A percentile compares a stretch with the other conserved stretches of the same genome.
Evolutionary conservation across 2,888 invertebrate genomes (phyloP).

Genomic region (Troides helena): DNA sequence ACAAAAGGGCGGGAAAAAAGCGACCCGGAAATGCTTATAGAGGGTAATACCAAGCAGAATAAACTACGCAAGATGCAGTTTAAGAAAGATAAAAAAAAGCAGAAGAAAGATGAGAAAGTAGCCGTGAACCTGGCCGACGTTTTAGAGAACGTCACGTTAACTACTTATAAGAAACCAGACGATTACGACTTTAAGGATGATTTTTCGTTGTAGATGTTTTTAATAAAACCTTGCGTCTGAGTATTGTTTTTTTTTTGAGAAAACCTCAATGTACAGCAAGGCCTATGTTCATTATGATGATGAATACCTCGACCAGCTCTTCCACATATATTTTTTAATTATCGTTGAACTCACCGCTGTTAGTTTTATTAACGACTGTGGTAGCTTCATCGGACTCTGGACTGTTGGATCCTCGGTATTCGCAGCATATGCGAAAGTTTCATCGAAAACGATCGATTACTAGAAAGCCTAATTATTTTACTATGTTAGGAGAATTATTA

Average conservation of each 20-base stretch:
- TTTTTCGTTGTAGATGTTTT: conserved; percentile 20
- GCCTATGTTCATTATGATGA: no score
- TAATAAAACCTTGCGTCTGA: conserved; percentile 18
- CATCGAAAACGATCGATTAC: no score
- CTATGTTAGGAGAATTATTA: no score
- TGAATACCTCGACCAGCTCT: no score
- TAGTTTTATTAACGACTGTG: no score
- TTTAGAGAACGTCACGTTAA: conserved; percentile 81
- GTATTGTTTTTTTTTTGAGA: background rate
- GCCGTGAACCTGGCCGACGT: conserved; percentile 82
- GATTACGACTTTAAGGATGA: conserved; percentile 83
- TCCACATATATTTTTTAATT: no score
- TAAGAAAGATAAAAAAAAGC: conserved; percentile 82
- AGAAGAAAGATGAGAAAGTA: conserved; percentile 79
- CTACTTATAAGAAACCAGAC: conserved; percentile 64
- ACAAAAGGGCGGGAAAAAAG: conserved; percentile 61
- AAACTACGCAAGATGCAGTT: conserved; percentile 77
- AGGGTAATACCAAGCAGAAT: conserved; percentile 82
- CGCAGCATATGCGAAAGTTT: no score
- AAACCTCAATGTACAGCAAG: background rate
- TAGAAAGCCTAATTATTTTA: no score
- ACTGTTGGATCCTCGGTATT: no score
- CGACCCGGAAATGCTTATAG: conserved; percentile 84
- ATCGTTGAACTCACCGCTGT: no score
- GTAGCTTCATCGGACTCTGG: no score